phyloP scores from a whole-genome alignment of 2,113 vertebrate species.

The Dipodomys merriami region DNA sequence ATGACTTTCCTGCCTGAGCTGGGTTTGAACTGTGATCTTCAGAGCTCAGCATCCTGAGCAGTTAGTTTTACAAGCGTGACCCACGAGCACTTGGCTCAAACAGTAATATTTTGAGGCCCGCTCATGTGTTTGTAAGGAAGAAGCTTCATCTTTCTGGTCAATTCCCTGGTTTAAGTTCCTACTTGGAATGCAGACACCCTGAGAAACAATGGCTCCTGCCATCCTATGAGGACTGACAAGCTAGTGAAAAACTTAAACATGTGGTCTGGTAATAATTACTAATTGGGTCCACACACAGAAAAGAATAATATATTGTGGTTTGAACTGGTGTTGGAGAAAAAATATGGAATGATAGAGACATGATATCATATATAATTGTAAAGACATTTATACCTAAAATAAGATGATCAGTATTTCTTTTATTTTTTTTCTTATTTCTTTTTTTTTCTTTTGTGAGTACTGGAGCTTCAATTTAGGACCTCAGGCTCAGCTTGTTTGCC shows the following conservation, averaged over 20 bases:
- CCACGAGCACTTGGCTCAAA: not conserved
- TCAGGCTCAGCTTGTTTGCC: no score
- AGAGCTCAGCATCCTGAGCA: no score
- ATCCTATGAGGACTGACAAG: not conserved
- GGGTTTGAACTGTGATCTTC: no score
- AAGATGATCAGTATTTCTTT: not conserved
- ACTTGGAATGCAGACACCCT: not conserved
- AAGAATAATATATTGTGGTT: slow-evolving; percentile 23
- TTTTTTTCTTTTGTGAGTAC: no score
- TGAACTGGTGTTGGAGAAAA: slow-evolving; percentile 41
- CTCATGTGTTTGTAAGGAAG: not conserved
- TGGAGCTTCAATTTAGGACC: no score
- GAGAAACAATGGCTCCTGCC: not conserved
- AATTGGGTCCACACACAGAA: slow-evolving; percentile 21
- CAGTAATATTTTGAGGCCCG: not conserved
- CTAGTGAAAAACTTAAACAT: not conserved
- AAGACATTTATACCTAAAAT: slow-evolving; percentile 11
- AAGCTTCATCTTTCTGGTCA: not conserved
- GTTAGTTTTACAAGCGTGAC: no score
- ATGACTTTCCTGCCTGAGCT: no score
- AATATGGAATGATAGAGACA: not conserved
- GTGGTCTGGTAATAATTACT: not conserved
- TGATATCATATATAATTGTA: slow-evolving; percentile 8
- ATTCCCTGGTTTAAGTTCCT: not conserved
- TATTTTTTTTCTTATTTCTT: no score